Evolutionary conservation across 2,113 vertebrate species (phyloP).

Genomic region (Tragelaphus imberbis): DNA sequence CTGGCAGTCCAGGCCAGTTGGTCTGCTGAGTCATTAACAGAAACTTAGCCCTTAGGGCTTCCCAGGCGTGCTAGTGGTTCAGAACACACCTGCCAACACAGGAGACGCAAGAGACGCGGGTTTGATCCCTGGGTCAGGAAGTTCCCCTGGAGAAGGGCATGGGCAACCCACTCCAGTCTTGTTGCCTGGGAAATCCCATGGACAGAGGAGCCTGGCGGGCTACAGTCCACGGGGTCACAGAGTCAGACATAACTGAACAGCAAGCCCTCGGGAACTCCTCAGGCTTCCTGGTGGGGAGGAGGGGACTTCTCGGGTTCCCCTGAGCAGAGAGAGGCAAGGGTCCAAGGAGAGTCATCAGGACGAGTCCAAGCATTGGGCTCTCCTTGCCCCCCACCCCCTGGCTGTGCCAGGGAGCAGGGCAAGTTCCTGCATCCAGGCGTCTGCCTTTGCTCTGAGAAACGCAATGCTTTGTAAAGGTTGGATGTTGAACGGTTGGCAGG

Average conservation of each 20-base stretch:
- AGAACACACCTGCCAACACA: rapidly evolving
- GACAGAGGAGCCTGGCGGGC: not conserved
- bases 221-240: not conserved
- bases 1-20: not conserved
- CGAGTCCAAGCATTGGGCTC: not conserved
- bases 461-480: rapidly evolving
- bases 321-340: no score
- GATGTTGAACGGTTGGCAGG: rapidly evolving
- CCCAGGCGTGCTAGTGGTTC: rapidly evolving
- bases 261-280: not conserved
- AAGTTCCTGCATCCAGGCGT: rapidly evolving
- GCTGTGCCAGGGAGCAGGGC: rapidly evolving
- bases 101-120: rapidly evolving
- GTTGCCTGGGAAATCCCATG: not conserved
- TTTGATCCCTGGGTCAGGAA: not conserved
- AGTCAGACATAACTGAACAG: not conserved
- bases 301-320: rapidly evolving
- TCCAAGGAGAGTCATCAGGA: rapidly evolving
- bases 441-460: not conserved
- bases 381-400: not conserved
- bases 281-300: not conserved
- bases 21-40: not conserved
- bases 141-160: not conserved
- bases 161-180: not conserved
- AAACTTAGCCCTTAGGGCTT: not conserved